Percentiles rank a stretch among this genome's conserved stretches.
Evolutionary conservation across 2,113 vertebrate species (phyloP).

Genomic region (Muntiacus reevesi): DNA sequence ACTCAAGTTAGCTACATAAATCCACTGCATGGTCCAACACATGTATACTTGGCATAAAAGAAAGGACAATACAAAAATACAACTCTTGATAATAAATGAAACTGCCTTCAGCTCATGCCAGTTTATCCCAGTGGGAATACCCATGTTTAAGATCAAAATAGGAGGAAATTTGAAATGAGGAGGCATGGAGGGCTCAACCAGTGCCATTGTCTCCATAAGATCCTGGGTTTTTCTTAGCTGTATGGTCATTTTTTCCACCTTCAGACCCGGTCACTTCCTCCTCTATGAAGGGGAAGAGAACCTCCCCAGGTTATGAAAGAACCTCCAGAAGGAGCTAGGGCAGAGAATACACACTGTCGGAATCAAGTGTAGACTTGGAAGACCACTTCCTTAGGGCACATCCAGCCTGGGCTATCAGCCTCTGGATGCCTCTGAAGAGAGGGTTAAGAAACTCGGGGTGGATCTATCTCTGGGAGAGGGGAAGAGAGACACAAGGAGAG

Average conservation of each 20-base stretch:
- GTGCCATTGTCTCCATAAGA: not conserved
- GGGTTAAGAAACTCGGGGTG: not conserved
- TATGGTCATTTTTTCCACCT: not conserved
- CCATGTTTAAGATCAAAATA: not conserved
- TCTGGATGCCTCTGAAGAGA: not conserved
- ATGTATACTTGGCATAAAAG: not conserved
- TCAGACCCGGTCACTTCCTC: not conserved
- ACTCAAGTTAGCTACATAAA: constrained; percentile 31
- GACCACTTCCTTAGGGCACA: not conserved
- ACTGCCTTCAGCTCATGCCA: not conserved
- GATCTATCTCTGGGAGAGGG: not conserved
- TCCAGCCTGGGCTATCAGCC: not conserved
- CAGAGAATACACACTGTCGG: not conserved
- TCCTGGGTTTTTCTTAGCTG: not conserved
- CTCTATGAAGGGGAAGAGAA: not conserved
- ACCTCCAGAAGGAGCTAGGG: not conserved
- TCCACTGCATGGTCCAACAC: constrained; percentile 8
- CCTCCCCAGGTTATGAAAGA: not conserved
- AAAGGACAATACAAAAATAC: constrained; percentile 56
- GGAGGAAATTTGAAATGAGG: not conserved
- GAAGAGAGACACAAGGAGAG: not conserved
- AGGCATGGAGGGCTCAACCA: not conserved
- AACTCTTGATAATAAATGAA: constrained; percentile 24
- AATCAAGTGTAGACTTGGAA: not conserved
- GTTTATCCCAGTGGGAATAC: not conserved